These are phyloP conservation scores for Lepidurus arcticus DNA, from an alignment of 1,140 invertebrate genomes.

Conservation along the genomic window DNA sequence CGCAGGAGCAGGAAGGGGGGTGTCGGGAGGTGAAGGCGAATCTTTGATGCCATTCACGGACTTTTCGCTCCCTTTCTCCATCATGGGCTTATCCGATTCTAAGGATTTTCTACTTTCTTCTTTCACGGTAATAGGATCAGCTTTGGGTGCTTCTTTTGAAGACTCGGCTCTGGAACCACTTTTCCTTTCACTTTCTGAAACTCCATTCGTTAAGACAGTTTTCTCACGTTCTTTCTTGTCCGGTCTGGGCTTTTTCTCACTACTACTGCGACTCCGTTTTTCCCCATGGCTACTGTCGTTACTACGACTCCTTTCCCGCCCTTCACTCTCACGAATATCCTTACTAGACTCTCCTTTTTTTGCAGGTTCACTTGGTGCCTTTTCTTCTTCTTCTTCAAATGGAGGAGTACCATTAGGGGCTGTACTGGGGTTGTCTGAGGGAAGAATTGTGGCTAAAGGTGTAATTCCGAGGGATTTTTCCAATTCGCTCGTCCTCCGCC, in stretches of 20 bases:
- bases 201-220: neutral
- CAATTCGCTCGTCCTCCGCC: conserved; percentile 73
- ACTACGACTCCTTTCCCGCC: neutral
- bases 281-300: neutral
- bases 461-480: conserved; percentile 46
- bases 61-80: neutral
- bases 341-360: neutral
- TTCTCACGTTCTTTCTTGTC: neutral
- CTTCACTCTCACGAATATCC: neutral
- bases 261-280: neutral
- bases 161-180: neutral
- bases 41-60: neutral
- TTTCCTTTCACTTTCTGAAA: neutral
- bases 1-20: conserved; percentile 1
- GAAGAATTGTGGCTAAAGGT: neutral
- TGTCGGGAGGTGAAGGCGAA: neutral
- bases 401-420: conserved; percentile 28
- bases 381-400: conserved; percentile 29
- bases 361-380: conserved; percentile 43
- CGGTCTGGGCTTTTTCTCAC: neutral
- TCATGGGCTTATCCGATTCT: neutral
- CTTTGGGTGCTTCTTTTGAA: neutral
- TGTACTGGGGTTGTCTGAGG: conserved; percentile 33
- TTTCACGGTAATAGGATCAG: neutral
- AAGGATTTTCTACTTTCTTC: neutral